Evolutionary conservation across 2,797 vertebrate genomes (phyloP), one percentile per base, ranked within the genome.

Genomic region (Enoplosus armatus): DNA sequence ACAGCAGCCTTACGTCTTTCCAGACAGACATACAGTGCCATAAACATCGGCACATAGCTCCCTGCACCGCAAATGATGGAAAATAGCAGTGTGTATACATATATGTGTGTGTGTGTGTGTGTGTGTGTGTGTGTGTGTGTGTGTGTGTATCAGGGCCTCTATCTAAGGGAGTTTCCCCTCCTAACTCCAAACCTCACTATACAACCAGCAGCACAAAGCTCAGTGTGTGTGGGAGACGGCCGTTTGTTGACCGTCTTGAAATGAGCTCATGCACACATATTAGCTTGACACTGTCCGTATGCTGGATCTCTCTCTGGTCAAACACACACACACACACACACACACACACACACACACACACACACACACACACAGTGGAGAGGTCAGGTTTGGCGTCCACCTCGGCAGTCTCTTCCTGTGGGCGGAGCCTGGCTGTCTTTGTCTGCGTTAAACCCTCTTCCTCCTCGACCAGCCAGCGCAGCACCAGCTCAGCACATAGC

Each of bases 351-450:
- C 75, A 64, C 47, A 31, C 43, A 61, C 22, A 51, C 58, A 82
- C 73, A 76, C 69, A 75, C 74, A 74, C 75, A 77, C 75, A 67
- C 61, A 14, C 29, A 5, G 2, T 27, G 59, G 27, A 73, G 71
- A 75, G 85, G 83, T 87, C 88, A 90, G 75, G 51, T 95, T 95
- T 93, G 96, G 27, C 51, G 61, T 86, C 80, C 65, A 79, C 79
- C 77, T 84, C 80, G 0, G 33, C 68, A 15, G 31, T 39, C 55
- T 72, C 80, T 91, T 90, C 82, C 94, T 96, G 94, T 94, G 92
- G 90, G 84, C 80, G 94, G 93, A 91, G 93, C 89, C 88, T 91
- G 47, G 89, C 75, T 85, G 92, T 87, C 90, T 92, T 93, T 93
- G 92, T 89, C 88, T 73, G 80, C 73, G 85, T 90, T 95, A 95